Conservation (phyloP, 2,797 vertebrate species). For the Huso huso region DNA sequence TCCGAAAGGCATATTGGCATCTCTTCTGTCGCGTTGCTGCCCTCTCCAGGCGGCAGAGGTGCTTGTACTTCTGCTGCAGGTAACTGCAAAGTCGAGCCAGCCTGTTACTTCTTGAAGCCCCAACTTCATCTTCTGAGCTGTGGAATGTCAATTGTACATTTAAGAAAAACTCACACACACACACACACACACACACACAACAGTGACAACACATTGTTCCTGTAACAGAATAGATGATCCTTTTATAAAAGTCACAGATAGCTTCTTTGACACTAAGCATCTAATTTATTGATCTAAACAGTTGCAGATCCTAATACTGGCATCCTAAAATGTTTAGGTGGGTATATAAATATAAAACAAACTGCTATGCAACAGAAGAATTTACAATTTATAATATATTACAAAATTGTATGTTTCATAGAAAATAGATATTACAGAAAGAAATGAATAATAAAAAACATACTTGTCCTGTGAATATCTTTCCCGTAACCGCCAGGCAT, state of each 20-base stretch:
- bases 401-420: neutral
- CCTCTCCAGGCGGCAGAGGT: conserved; percentile 94
- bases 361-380: too few species aligned
- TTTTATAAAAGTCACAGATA: too few species aligned
- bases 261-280: too few species aligned
- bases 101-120: conserved; percentile 75
- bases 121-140: conserved; percentile 69
- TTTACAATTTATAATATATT: too few species aligned
- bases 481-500: conserved; percentile 74
- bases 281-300: too few species aligned
- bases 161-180: neutral
- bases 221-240: too few species aligned
- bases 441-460: conserved; percentile 17
- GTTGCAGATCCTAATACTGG: too few species aligned
- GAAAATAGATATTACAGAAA: conserved; percentile 14
- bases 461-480: conserved; percentile 64
- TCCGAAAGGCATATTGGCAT: conserved; percentile 85
- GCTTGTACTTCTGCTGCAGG: conserved; percentile 95
- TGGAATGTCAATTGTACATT: neutral
- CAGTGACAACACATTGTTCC: neutral
- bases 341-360: too few species aligned
- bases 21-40: conserved; percentile 85
- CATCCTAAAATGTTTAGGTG: too few species aligned
- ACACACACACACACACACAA: neutral
- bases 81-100: conserved; percentile 92